A percentile compares a stretch with the other conserved stretches of the same genome.
These are phyloP conservation scores for Mallotus villosus DNA, from an alignment of 2,797 vertebrate genomes.

Conservation along the genomic window DNA sequence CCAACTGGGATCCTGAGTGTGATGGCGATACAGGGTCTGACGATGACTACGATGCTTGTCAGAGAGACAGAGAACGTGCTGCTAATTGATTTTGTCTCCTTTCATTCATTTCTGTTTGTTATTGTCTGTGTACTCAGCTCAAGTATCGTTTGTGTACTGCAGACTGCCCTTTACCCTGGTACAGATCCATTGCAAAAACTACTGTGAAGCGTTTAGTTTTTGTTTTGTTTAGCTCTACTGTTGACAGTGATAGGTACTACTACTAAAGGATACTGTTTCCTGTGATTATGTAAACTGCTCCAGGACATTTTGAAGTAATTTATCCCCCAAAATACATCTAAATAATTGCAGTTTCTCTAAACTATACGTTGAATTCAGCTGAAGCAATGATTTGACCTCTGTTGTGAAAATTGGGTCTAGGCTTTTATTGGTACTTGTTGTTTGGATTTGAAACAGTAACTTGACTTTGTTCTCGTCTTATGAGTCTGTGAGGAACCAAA, in stretches of 20 bases:
- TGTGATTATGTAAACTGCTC: neutral
- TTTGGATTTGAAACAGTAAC: neutral
- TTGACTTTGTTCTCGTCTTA: neutral
- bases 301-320: neutral
- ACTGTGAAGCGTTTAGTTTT: neutral
- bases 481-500: neutral
- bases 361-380: neutral
- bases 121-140: conserved; percentile 15
- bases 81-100: conserved; percentile 56
- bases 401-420: too few species aligned
- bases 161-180: conserved; percentile 17
- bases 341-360: neutral
- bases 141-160: neutral
- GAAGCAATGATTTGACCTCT: neutral
- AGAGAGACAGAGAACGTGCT: conserved; percentile 58
- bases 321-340: neutral
- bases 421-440: neutral
- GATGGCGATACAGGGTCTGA: conserved; percentile 47
- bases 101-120: conserved; percentile 12
- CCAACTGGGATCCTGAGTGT: conserved; percentile 59
- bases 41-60: conserved; percentile 40
- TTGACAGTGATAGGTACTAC: neutral
- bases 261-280: neutral
- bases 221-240: neutral
- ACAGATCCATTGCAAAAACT: conserved; percentile 3